Evolutionary conservation across 2,113 vertebrate species (phyloP), one percentile per base, ranked within the genome.

Genomic region (Elanus axillaris): DNA sequence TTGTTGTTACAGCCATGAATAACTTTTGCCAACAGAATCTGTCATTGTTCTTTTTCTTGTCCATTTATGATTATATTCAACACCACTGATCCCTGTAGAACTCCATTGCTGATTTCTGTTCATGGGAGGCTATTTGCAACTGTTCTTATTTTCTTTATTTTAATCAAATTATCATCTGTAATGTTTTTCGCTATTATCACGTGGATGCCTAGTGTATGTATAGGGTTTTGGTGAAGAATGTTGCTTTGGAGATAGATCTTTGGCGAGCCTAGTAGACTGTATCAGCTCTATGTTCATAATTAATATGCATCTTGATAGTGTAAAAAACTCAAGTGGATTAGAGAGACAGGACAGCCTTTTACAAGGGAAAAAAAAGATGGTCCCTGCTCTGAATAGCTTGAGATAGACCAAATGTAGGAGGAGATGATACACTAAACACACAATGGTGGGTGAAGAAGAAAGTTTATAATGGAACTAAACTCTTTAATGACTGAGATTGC

Each of bases 141-240:
- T 47, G 1, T 45, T 29, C 47, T 88, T n/a, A 14, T 50, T 77
- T 90, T 59, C 42, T 90, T 20, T 32, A 45, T 73, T 66, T 62
- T 32, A 36, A 60, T 66, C 7, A 40, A 12, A 27, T 91, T 86
- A 52, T 75, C 7, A 22, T 42, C 32, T 45, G 34, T 36, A 43
- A 32, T 11, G 52, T 68, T 80, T 67, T 52, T 36, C 15, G 52
- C 14, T 77, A 0, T 38, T 83, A 15, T 12, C 32, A 12, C 1
- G 0, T 29, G 45, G 53, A 56, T 59, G 45, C 31, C 53, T 20
- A 7, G 18, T 45, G 34, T 42, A 40, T 26, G 5, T 18, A 0
- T 13, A 43, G 67, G 18, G 29, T 40, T 83, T 75, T 63, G 48
- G 52, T 2, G 17, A 68, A 74, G 26, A 9, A 29, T 18, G n/a